phyloP scores from a whole-genome alignment of 2,797 vertebrate genomes.

The Limosa lapponica region DNA sequence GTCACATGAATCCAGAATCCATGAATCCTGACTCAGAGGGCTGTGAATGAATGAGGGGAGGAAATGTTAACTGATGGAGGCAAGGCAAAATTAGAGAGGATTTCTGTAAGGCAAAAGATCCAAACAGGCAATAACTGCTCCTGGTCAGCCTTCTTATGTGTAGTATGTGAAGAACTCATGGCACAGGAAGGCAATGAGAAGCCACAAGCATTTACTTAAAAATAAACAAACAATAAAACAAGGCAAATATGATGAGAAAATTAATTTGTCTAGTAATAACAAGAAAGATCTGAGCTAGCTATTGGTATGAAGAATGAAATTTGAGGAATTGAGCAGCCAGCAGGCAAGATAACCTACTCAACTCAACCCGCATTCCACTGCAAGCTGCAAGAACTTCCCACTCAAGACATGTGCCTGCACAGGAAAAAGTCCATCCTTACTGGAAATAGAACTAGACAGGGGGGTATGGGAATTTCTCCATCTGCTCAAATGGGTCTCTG shows the following conservation, averaged over 20 bases:
- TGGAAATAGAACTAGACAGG: neutral
- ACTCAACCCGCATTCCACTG: neutral
- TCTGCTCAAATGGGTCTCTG: neutral
- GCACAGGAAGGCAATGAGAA: neutral
- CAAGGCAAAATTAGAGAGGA: neutral
- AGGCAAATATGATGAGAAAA: neutral
- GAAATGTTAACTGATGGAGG: neutral
- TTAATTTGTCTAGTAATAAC: neutral
- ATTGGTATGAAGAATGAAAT: neutral
- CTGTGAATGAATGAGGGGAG: neutral
- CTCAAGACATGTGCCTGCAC: neutral
- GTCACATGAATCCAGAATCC: neutral
- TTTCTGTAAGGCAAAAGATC: neutral
- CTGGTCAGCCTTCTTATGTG: neutral
- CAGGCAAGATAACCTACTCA: neutral
- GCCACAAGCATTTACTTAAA: neutral
- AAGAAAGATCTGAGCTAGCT: neutral
- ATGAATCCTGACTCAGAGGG: neutral
- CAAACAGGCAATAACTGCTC: neutral
- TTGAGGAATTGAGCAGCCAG: neutral
- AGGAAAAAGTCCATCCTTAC: neutral
- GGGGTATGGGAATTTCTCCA: neutral
- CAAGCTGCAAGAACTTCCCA: neutral
- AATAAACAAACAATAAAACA: neutral
- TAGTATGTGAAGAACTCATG: neutral